Conservation (phyloP, 2,888 invertebrate species). For the Drosophila percnosoma region DNA sequence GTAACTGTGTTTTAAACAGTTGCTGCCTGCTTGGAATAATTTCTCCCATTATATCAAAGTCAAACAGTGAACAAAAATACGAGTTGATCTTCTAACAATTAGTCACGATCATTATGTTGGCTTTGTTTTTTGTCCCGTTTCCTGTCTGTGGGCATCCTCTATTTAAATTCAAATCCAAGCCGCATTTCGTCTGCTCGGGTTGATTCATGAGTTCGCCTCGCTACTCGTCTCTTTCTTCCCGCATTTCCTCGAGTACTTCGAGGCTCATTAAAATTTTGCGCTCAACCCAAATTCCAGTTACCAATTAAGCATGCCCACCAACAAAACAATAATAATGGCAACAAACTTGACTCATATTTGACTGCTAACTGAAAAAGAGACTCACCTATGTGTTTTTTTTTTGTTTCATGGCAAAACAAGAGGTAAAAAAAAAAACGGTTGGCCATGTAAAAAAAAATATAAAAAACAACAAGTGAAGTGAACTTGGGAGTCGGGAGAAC, state of each 20-base stretch:
- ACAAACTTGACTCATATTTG: slow-evolving; percentile 67
- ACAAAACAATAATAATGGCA: slow-evolving; percentile 28
- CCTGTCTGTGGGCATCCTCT: slow-evolving; percentile 38
- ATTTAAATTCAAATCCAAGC: slow-evolving; percentile 42
- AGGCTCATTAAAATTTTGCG: slow-evolving; percentile 63
- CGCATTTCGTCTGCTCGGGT: slow-evolving; percentile 17
- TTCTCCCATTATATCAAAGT: slow-evolving; percentile 8
- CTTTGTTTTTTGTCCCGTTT: slow-evolving; percentile 14
- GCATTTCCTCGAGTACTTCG: slow-evolving; percentile 21
- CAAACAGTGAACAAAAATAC: slow-evolving; percentile 1
- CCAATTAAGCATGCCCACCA: slow-evolving; percentile 67
- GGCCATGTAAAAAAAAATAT: slow-evolving; percentile 24
- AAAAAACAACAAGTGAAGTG: background rate
- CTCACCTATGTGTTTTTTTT: slow-evolving; percentile 27
- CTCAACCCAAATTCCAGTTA: slow-evolving; percentile 63
- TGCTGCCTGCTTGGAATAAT: slow-evolving; percentile 14
- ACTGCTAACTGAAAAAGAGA: slow-evolving; percentile 9
- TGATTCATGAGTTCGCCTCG: slow-evolving; percentile 39
- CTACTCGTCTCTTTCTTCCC: no score
- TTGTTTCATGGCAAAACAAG: slow-evolving; percentile 28
- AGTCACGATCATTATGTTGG: slow-evolving; percentile 43
- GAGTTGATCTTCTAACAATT: slow-evolving; percentile 28
- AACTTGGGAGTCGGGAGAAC: background rate
- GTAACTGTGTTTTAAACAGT: slow-evolving; percentile 16
- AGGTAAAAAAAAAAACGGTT: slow-evolving; percentile 45